Base-by-base conservation (phyloP, 2,888 invertebrate genomes). In the Chalcosyrphus nemorum region DNA sequence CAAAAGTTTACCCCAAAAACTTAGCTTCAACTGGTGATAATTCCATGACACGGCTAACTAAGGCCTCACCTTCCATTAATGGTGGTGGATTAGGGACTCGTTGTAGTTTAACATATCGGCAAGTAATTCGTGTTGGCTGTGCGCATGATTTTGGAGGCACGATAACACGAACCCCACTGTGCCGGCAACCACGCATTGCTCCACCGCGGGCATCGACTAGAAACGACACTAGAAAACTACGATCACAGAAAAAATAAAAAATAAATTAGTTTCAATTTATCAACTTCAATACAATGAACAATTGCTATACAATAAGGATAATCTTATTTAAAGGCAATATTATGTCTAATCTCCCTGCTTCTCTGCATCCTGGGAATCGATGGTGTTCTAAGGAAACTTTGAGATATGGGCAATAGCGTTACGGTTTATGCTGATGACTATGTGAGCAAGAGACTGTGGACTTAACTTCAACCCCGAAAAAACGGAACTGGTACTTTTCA, bases 191-290 rank as follows among this genome's bases (percentile, higher is more conserved):
- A 87, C 98, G 95, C 99, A 99, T 99, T 17, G 99, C 98, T 5
- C 99, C 99, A 17, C 99, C 99, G 13, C 99, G 95, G 0, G 99
- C 99, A 91, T 99, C 99, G 87, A 99, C 99, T 93, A 99, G 95
- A 93, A 99, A 99, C 87, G 99, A 99, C 88, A 99, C 99, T 92
- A 99, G 94, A 93, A 99, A 99, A 89, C 97, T 97, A 91, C 11
- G 35, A 35, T 78, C 27, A n/a, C n/a, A n/a, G n/a, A n/a, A n/a
- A 0, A 38, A 57, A 19, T 6, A 24, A 35, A 61, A 9, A 29
- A 6, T 1, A 52, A 52, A 13, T 24, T 24, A 24, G 24, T 24
- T n/a, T n/a, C n/a, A n/a, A n/a, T n/a, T n/a, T n/a, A n/a, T n/a
- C n/a, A n/a, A n/a, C n/a, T n/a, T n/a, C n/a, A n/a, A n/a, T n/a